A percentile compares a stretch with the other conserved stretches of the same genome.
These are phyloP conservation scores for Xerus rutilus DNA, from an alignment of 2,797 vertebrate genomes.

Conservation along the genomic window DNA sequence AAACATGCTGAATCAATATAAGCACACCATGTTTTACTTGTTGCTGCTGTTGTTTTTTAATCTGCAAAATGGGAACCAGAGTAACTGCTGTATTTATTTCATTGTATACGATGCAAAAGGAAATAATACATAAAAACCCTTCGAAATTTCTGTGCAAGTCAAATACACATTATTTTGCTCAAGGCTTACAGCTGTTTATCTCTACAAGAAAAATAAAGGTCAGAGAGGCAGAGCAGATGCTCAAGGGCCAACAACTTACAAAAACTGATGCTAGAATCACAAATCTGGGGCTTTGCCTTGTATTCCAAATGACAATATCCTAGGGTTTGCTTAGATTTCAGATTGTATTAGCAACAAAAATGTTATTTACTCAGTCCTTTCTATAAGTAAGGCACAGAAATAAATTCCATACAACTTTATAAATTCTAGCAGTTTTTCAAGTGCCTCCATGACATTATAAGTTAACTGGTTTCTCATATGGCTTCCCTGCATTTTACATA, in stretches of 20 bases:
- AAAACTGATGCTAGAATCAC: neutral
- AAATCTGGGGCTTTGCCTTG: neutral
- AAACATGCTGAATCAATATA: neutral
- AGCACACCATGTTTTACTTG: neutral
- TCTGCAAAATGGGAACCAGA: constrained; percentile 42
- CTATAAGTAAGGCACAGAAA: constrained; percentile 1
- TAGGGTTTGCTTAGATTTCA: constrained; percentile 28
- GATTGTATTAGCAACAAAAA: constrained; percentile 13
- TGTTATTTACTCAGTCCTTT: neutral
- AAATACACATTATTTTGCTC: constrained; percentile 25
- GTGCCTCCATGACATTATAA: neutral
- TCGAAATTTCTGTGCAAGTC: neutral
- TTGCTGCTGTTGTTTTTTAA: neutral
- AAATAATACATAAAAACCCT: neutral
- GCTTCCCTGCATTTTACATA: neutral
- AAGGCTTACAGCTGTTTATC: neutral
- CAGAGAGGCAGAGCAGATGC: neutral
- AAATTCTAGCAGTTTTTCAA: neutral
- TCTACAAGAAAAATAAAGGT: neutral
- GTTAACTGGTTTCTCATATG: neutral
- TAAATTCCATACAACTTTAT: neutral
- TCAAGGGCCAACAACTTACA: neutral
- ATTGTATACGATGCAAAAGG: neutral
- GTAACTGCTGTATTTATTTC: neutral
- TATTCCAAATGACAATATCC: neutral